phyloP scores from a whole-genome alignment of 2,888 invertebrate species.

The Rhingia campestris region DNA sequence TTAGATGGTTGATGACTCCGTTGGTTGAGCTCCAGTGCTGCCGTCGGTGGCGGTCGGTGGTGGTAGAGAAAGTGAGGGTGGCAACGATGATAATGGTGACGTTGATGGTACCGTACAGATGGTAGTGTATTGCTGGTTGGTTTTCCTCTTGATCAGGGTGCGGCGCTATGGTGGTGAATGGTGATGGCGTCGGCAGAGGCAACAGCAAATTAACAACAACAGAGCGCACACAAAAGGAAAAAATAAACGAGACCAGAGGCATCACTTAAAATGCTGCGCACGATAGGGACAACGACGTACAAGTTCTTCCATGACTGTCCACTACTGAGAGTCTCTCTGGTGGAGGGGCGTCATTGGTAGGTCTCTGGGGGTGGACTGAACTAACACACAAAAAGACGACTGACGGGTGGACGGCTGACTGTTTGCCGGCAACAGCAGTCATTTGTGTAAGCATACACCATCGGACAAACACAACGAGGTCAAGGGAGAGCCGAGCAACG shows the following conservation, averaged over 20 bases:
- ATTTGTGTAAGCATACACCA: constrained; percentile 47
- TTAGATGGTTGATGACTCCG: constrained; percentile 52
- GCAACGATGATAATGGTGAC: constrained; percentile 38
- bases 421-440: constrained; percentile 58
- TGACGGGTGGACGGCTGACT: constrained; percentile 43
- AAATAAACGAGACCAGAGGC: constrained; percentile 61
- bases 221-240: constrained; percentile 57
- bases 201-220: constrained; percentile 71
- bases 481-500: neutral
- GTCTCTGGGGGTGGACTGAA: constrained; percentile 6
- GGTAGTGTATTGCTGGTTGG: constrained; percentile 53
- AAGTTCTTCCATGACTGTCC: constrained; percentile 30
- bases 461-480: constrained; percentile 18
- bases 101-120: constrained; percentile 35
- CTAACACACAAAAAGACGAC: constrained; percentile 33
- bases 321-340: neutral
- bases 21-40: neutral
- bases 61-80: neutral
- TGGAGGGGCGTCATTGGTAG: neutral
- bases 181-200: constrained; percentile 20
- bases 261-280: constrained; percentile 73
- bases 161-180: constrained; percentile 16
- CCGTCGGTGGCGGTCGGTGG: neutral
- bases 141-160: constrained; percentile 47
- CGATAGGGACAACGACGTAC: constrained; percentile 65